Evolutionary conservation across 1,140 invertebrate genomes (phyloP).

Genomic region (Drosophila guanche): DNA sequence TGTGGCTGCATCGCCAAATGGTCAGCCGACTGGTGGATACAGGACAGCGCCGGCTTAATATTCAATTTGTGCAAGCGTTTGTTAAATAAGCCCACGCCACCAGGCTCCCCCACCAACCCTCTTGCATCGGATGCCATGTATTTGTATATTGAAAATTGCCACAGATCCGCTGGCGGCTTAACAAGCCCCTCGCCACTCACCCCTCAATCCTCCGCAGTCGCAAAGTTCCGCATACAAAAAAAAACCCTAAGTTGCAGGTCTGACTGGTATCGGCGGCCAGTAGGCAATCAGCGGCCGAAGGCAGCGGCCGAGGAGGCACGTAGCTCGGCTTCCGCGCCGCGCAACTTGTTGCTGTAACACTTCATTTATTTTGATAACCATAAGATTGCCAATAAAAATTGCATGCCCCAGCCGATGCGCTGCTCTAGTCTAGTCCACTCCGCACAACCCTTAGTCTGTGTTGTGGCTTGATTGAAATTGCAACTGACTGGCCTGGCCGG

Average conservation of each 20-base stretch:
- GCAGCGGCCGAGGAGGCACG: constrained; percentile 55
- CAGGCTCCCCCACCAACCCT: not conserved
- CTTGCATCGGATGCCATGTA: constrained; percentile 44
- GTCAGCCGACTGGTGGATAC: constrained; percentile 19
- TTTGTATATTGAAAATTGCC: constrained; percentile 72
- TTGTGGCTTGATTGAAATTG: constrained; percentile 75
- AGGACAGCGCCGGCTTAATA: constrained; percentile 64
- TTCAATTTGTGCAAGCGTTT: constrained; percentile 77
- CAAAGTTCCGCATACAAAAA: constrained; percentile 5
- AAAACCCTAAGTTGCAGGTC: constrained; percentile 15
- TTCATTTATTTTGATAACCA: constrained; percentile 82
- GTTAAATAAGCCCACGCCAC: constrained; percentile 41
- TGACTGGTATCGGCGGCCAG: constrained; percentile 7
- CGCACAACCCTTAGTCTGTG: constrained; percentile 77
- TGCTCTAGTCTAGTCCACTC: not conserved
- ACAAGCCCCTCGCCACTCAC: constrained; percentile 16
- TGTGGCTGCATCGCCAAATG: constrained; percentile 41
- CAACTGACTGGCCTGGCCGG: constrained; percentile 40
- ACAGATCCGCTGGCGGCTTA: constrained; percentile 37
- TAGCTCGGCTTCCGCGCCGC: constrained; percentile 66
- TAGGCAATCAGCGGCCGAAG: constrained; percentile 45
- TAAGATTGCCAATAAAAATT: constrained; percentile 77
- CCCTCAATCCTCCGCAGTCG: not conserved
- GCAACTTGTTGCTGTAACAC: constrained; percentile 75
- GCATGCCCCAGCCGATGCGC: constrained; percentile 24